Conservation (phyloP, 2,888 invertebrate species). For the Calliopum simillimum region DNA sequence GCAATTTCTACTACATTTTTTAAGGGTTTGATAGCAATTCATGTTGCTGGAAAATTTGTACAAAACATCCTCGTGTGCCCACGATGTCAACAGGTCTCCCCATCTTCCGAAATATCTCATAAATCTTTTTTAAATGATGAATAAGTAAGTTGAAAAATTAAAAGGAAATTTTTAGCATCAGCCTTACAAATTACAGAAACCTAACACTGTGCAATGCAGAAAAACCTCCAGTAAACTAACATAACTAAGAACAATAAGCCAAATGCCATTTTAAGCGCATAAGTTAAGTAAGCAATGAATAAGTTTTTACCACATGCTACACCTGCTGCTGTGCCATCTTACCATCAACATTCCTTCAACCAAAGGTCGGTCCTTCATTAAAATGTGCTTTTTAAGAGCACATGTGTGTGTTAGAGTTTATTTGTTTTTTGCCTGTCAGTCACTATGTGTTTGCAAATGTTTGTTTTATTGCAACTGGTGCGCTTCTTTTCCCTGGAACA, state of each 20-base stretch:
- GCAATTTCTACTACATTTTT: no score
- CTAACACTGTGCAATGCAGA: background rate
- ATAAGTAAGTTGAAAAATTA: no score
- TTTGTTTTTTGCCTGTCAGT: background rate
- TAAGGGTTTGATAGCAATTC: no score
- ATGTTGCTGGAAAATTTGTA: no score
- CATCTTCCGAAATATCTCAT: no score
- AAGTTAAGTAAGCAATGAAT: slow-evolving; percentile 35
- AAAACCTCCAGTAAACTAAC: background rate
- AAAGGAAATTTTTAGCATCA: no score
- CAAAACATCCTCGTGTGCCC: no score
- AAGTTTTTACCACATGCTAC: slow-evolving; percentile 20
- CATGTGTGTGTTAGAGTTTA: slow-evolving; percentile 10
- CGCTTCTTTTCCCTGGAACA: slow-evolving; percentile 14
- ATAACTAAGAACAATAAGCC: slow-evolving; percentile 23
- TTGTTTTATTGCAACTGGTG: slow-evolving; percentile 24
- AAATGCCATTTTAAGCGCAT: slow-evolving; percentile 14
- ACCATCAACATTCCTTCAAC: no score
- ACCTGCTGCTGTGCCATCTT: background rate
- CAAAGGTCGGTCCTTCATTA: background rate
- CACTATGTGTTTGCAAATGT: background rate
- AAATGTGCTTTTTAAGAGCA: slow-evolving; percentile 4
- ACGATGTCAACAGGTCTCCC: no score
- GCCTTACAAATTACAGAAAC: no score
- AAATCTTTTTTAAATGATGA: no score